Base-by-base conservation (phyloP, 2,888 invertebrate species). In the Mythimna albipuncta region DNA sequence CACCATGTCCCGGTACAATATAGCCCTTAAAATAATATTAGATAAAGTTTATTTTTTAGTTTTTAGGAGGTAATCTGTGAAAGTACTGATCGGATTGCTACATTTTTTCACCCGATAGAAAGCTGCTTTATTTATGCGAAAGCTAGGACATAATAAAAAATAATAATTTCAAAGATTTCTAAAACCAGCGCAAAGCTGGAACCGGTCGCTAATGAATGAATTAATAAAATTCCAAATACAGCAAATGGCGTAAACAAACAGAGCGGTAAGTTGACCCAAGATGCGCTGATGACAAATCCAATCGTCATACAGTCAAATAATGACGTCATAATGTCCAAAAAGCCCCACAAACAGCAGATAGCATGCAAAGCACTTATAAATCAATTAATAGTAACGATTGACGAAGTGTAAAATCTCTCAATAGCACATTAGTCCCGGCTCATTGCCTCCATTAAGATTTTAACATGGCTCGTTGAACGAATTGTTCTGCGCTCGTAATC, bases 391-490 rank as follows among this genome's bases (percentile, higher is more conserved):
- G 9, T 63, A 57, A 74, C 41, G 70, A 70, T 38, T 61, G 66
- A 73, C 57, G 65, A 55, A 79, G 85, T 79, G 64, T 62, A 70
- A 85, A 88, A 89, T 89, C 80, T 74, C 67, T 84, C 69, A 82
- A 83, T 74, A 86, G 79, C 77, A 61, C 64, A 80, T 88, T 79
- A 83, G 89, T 74, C 74, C 65, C 83, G 84, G 72, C 81, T 84
- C 84, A 87, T 86, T 85, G 75, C 58, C 41, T 21, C 79, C 64
- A 88, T 88, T 87, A 84, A 78, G 64, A 73, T 62, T 75, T 75
- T 77, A 69, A 32, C 84, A 85, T 83, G 85, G 73, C 72, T 80
- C 58, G 83, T 85, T 83, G 68, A 63, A 75, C 79, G 81, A 72
- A 75, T 81, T 79, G 72, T 79, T 79, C 63, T 69, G 72, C 67